Evolutionary conservation across 2,888 invertebrate species (phyloP).

Genomic region (Aphrophora alni): DNA sequence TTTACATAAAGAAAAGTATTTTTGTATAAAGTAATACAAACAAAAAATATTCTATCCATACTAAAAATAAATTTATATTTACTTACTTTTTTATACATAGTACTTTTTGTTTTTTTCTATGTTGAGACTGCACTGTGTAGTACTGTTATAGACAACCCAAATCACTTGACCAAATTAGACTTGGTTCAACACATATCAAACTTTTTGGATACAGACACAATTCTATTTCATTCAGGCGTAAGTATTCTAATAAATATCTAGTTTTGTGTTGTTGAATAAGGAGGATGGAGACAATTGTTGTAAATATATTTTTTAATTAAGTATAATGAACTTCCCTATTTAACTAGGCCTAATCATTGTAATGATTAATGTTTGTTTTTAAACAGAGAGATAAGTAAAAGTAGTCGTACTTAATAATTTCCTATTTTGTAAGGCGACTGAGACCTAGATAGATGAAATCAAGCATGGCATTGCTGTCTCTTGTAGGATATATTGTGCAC

Average conservation of each 20-base stretch:
- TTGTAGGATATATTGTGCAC: background rate
- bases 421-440: background rate
- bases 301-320: too few relatives aligned
- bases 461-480: background rate
- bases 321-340: too few relatives aligned
- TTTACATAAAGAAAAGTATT: too few relatives aligned
- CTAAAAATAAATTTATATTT: too few relatives aligned
- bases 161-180: constrained; percentile 74
- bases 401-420: background rate
- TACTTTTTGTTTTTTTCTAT: too few relatives aligned
- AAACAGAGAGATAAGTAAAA: background rate
- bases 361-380: too few relatives aligned
- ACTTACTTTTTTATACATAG: background rate
- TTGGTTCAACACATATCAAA: constrained; percentile 80
- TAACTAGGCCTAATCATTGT: too few relatives aligned
- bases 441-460: background rate
- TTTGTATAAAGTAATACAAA: too few relatives aligned
- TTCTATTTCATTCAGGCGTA: constrained; percentile 75
- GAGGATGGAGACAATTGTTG: background rate
- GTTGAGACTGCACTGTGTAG: constrained; percentile 81
- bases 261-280: constrained; percentile 9
- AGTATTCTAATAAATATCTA: constrained; percentile 53
- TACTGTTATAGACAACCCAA: constrained; percentile 92
- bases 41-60: too few relatives aligned
- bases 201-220: constrained; percentile 81